Conservation (phyloP, 1,140 invertebrate species). For the Saxidomus purpurata region DNA sequence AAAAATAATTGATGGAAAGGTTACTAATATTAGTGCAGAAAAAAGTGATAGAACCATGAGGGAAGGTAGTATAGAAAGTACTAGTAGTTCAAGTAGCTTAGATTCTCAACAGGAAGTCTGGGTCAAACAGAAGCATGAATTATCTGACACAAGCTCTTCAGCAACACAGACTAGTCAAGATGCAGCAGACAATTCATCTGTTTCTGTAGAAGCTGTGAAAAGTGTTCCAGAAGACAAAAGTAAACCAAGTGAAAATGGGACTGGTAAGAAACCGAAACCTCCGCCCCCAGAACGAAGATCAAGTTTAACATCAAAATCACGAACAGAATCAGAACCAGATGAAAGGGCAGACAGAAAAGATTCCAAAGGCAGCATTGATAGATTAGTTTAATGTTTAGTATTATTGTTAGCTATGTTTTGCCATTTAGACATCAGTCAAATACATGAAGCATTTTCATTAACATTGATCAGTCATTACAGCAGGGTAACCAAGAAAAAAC, state of each 20-base stretch:
- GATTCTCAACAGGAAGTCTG: conserved; percentile 70
- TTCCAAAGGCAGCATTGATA: conserved; percentile 46
- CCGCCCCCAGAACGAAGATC: conserved; percentile 68
- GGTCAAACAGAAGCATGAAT: conserved; percentile 58
- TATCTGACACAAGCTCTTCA: conserved; percentile 41
- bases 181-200: not conserved
- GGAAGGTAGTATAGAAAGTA: conserved; percentile 60
- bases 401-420: not conserved
- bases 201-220: not conserved
- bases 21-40: conserved; percentile 51
- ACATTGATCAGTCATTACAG: too few relatives aligned
- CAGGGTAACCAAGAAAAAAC: too few relatives aligned
- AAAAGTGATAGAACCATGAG: not conserved
- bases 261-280: conserved; percentile 53
- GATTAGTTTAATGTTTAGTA: conserved; percentile 34
- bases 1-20: conserved; percentile 53
- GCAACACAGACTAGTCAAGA: conserved; percentile 18
- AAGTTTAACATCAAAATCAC: conserved; percentile 65
- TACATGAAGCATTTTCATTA: too few relatives aligned
- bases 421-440: too few relatives aligned
- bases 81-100: conserved; percentile 67
- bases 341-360: not conserved
- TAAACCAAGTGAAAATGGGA: conserved; percentile 10
- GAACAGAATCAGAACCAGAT: conserved; percentile 36
- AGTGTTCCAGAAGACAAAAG: not conserved